phyloP scores from a whole-genome alignment of 1,140 invertebrate genomes.

The Penaeus vannamei region DNA sequence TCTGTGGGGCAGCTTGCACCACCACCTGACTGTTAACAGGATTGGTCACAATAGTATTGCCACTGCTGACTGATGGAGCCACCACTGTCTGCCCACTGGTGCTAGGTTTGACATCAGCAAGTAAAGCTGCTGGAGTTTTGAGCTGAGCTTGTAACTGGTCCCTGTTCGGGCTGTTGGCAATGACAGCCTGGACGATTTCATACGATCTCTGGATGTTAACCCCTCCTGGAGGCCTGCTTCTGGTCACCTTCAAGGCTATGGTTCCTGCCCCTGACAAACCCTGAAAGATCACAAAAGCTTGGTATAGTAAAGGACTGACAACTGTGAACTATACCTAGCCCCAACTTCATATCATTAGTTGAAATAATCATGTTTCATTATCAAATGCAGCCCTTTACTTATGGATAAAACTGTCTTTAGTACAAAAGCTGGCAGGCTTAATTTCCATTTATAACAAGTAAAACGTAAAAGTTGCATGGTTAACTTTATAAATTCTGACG shows the following conservation, averaged over 20 bases:
- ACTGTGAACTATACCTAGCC: too few species aligned
- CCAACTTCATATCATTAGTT: too few species aligned
- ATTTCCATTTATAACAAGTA: too few species aligned
- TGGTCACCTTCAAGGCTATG: constrained; percentile 54
- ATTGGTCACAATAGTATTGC: constrained; percentile 25
- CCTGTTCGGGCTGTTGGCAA: constrained; percentile 91
- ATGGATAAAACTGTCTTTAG: too few species aligned
- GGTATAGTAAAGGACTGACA: too few species aligned
- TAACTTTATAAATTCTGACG: too few species aligned
- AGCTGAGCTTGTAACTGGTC: constrained; percentile 89
- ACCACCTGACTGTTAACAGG: constrained; percentile 44
- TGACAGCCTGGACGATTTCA: constrained; percentile 95
- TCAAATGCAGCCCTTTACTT: too few species aligned
- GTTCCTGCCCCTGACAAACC: constrained; percentile 71
- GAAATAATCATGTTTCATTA: too few species aligned
- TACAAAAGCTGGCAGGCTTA: too few species aligned
- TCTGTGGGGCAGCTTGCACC: constrained; percentile 43
- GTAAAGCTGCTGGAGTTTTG: constrained; percentile 74
- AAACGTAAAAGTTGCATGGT: too few species aligned
- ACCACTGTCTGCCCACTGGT: neutral
- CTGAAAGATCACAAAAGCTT: constrained; percentile 77
- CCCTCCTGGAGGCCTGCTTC: constrained; percentile 69
- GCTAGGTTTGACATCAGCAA: constrained; percentile 57
- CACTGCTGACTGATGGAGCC: constrained; percentile 21
- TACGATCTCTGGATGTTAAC: constrained; percentile 94